Evolutionary conservation across 2,113 vertebrate species (phyloP).

Genomic region (Syrmaticus mikado): DNA sequence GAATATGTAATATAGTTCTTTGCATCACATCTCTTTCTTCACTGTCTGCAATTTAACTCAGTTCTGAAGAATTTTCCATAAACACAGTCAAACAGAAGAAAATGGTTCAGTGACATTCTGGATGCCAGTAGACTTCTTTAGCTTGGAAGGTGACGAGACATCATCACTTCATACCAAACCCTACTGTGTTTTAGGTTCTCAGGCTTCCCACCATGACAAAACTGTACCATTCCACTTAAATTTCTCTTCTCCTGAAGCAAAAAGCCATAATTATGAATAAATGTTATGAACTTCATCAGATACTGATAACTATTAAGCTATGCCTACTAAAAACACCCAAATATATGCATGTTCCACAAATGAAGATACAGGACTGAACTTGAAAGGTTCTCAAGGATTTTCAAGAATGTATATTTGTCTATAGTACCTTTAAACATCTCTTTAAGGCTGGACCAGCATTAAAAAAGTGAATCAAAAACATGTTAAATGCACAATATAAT

Average conservation of each 20-base stretch:
- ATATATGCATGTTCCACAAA: neutral
- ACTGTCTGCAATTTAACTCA: neutral
- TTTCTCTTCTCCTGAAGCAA: neutral
- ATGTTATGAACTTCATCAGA: neutral
- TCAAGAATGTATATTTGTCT: neutral
- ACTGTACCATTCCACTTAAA: neutral
- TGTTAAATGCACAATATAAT: neutral
- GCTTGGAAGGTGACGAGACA: neutral
- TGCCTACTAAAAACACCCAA: neutral
- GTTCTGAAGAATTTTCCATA: neutral
- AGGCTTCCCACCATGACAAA: neutral
- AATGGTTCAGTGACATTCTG: neutral
- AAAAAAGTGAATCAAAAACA: neutral
- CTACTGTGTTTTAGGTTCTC: neutral
- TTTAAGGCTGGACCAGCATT: neutral
- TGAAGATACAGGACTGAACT: accelerated
- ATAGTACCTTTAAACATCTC: neutral
- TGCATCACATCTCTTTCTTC: neutral
- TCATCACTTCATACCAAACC: neutral
- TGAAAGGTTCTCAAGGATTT: neutral
- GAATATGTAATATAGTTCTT: neutral
- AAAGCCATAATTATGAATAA: neutral
- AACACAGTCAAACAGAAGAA: neutral
- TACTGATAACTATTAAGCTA: neutral
- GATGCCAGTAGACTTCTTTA: neutral